Evolutionary conservation across 2,797 vertebrate genomes (phyloP), one percentile per base, ranked within the genome.

Genomic region (Enteromius viviparus): DNA sequence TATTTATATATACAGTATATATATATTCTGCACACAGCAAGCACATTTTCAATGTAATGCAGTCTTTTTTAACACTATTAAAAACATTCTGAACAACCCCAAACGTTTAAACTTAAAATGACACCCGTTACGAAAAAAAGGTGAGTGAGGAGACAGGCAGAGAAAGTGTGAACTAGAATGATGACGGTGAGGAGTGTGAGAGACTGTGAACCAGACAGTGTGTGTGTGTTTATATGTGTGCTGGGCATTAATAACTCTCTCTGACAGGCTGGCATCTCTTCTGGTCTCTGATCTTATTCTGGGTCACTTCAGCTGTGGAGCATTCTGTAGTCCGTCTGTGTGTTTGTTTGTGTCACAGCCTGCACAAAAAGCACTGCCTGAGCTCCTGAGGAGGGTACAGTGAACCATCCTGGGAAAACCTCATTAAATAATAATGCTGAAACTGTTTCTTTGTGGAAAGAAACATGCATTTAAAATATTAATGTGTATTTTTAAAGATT

Each of bases 261-360:
- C 77, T 90, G 92, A 91, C 91, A 91, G 86, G 74, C 75, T 85
- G 89, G 91, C 86, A 90, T 91, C 89, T 88, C 76, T 64, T 58
- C 82, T 74, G 69, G 86, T 87, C 85, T 89, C 78, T 83, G 78
- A 62, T 88, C 85, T 89, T 87, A 90, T 89, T 86, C 87, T 85
- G 89, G 91, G 87, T 93, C 90, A 91, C 84, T 90, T 91, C 88
- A 90, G 47, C 86, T 60, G 69, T 64, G 62, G n/a, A 47, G 49
- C 70, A 55, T 83, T 49, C 15, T 75, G 71, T 2, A 74, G 60
- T 51, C 29, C 68, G 55, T 78, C 45, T 40, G 37, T 0, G 29
- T 37, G 62, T 82, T 32, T 69, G 58, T 85, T 55, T 79, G 71
- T 84, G 72, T 80, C 62, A 60, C 4, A 58, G 45, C 62, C 66